Evolutionary conservation across 2,888 invertebrate species (phyloP).

Genomic region (Pristionchus mayeri): DNA sequence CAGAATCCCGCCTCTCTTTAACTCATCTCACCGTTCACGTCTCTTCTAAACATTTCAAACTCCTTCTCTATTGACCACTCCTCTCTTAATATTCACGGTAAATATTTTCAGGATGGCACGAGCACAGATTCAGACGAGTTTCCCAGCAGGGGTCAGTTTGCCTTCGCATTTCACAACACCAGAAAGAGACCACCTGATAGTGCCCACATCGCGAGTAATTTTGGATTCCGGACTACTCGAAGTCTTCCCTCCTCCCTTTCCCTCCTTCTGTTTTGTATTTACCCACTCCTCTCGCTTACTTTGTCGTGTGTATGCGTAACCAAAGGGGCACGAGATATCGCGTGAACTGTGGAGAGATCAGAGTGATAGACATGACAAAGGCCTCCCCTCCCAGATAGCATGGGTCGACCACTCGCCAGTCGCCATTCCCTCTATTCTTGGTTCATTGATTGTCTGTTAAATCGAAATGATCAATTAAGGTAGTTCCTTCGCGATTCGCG

Average conservation of each 20-base stretch:
- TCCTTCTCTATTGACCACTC: background rate
- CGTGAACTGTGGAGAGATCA: conserved; percentile 5
- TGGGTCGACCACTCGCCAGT: background rate
- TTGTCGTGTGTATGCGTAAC: conserved; percentile 40
- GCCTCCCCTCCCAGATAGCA: background rate
- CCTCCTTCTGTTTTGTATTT: conserved; percentile 39
- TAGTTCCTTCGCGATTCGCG: background rate
- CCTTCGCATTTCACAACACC: background rate
- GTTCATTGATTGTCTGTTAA: background rate
- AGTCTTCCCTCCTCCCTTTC: conserved; percentile 2
- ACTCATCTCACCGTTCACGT: conserved; percentile 32
- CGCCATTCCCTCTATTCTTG: background rate
- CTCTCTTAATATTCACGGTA: background rate
- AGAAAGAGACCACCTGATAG: background rate
- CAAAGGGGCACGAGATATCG: background rate
- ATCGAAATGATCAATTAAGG: conserved; percentile 9
- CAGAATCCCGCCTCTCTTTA: conserved; percentile 33
- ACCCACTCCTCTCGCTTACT: conserved; percentile 31
- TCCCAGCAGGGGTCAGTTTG: conserved; percentile 53
- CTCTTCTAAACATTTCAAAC: conserved; percentile 11
- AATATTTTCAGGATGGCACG: conserved; percentile 43
- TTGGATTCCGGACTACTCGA: background rate
- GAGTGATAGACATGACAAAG: conserved; percentile 34
- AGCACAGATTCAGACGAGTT: conserved; percentile 48
- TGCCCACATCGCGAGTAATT: background rate